Evolutionary conservation across 2,113 vertebrate species (phyloP).

Genomic region (Thamnophis sirtalis): DNA sequence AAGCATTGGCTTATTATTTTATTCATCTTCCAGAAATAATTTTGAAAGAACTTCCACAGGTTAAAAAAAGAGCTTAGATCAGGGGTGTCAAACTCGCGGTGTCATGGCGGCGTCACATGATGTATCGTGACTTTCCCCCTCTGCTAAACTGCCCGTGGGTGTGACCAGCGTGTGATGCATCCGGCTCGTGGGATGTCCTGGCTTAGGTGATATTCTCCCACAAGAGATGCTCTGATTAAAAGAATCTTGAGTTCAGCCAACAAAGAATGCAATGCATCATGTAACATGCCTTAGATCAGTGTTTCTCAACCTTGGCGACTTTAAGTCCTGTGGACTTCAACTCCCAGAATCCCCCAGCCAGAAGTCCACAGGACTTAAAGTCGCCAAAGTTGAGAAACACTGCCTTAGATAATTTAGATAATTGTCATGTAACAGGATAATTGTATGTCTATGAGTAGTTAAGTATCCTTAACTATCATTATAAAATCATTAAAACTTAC

Average conservation of each 20-base stretch:
- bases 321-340: no score
- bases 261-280: background rate
- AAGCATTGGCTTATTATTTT: background rate
- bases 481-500: background rate
- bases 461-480: background rate
- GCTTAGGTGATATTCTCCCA: background rate
- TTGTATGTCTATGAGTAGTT: background rate
- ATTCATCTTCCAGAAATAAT: background rate
- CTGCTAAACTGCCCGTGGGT: no score
- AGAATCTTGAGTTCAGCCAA: background rate
- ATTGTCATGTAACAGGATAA: background rate
- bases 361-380: no score
- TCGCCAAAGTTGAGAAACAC: no score
- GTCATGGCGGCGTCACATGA: no score
- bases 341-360: no score
- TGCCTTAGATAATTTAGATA: background rate
- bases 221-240: background rate
- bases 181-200: no score
- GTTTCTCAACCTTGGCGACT: no score
- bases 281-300: background rate
- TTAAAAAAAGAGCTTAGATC: background rate
- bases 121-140: no score
- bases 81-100: no score
- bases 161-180: no score
- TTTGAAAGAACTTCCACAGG: background rate